A percentile compares a stretch with the other conserved stretches of the same genome.
Evolutionary conservation across 2,113 vertebrate species (phyloP).

Genomic region (Sapayoa aenigma): DNA sequence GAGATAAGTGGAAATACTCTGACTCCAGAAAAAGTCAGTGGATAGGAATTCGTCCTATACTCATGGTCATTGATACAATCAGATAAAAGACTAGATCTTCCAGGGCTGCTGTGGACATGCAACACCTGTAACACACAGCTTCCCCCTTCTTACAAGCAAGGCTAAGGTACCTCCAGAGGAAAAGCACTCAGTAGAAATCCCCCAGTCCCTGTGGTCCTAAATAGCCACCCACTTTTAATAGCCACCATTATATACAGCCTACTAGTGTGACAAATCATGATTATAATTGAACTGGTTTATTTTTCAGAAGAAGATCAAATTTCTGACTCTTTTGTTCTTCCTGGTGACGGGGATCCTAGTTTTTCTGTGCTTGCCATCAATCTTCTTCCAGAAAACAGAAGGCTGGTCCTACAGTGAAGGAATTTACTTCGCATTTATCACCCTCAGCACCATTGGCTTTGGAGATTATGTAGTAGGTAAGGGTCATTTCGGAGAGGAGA

Average conservation of each 20-base stretch:
- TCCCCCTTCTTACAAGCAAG: not conserved
- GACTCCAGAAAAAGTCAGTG: not conserved
- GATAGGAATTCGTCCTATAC: not conserved
- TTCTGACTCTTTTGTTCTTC: constrained; percentile 69
- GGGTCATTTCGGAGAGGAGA: not conserved
- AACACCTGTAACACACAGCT: not conserved
- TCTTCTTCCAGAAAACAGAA: constrained; percentile 66
- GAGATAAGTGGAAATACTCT: not conserved
- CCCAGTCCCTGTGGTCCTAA: not conserved
- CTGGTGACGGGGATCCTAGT: constrained; percentile 61
- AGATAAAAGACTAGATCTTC: not conserved
- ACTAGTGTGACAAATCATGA: not conserved
- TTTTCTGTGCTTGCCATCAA: constrained; percentile 67
- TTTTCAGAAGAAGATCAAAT: constrained; percentile 69
- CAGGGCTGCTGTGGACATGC: not conserved
- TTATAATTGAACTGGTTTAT: not conserved
- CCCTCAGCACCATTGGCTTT: constrained; percentile 76
- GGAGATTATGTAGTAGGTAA: constrained; percentile 75
- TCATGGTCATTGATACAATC: not conserved
- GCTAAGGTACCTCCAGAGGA: not conserved
- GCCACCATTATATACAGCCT: not conserved
- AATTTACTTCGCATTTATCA: constrained; percentile 75
- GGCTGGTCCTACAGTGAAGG: constrained; percentile 70
- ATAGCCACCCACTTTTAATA: not conserved
- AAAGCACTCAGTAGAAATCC: not conserved